Evolutionary conservation across 2,113 vertebrate genomes (phyloP), one percentile per base, ranked within the genome.

Genomic region (Myotis yumanensis): DNA sequence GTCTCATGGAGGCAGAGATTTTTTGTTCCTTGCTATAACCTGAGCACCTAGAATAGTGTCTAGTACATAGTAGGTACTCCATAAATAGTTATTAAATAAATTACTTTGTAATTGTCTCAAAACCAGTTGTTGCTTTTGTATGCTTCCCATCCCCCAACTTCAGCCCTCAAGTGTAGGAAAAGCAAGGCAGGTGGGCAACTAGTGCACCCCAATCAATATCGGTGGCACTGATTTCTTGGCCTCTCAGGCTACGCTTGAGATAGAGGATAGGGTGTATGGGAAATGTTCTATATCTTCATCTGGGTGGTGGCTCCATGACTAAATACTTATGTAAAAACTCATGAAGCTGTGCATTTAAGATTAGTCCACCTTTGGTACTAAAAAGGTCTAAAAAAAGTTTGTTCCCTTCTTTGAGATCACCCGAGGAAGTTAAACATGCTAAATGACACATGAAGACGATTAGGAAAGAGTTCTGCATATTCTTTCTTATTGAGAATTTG

Each of bases 401-500:
- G 25, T 72, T 77, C 20, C 35, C 4, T 75, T 57, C 77, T 83
- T 80, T 68, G 9, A 76, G 62, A 30, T 71, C 5, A 30, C 66
- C 37, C 68, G 43, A 68, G 71, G 35, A 64, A 73, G 69, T 72
- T 69, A 86, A 59, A 22, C 54, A 22, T 5, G 68, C 72, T 80
- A 18, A 72, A 11, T 43, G 52, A 37, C 64, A 66, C 35, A 18
- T 83, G 54, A 59, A 81, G 52, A n/a, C 16, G 2, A 76, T 83
- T 6, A 68, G 85, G 43, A 72, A 52, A 51, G 48, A 17, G 28
- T 69, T 28, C 20, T 48, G 62, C 46, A 7, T 32, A 18, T 66
- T 81, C 46, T 88, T 89, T 37, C 30, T 93, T 82, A 66, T 40
- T 90, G 76, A 90, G 43, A 88, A 68, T 92, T 93, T 51, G 28